Base-by-base conservation (phyloP, 2,888 invertebrate species). In the Orchestes rusci region DNA sequence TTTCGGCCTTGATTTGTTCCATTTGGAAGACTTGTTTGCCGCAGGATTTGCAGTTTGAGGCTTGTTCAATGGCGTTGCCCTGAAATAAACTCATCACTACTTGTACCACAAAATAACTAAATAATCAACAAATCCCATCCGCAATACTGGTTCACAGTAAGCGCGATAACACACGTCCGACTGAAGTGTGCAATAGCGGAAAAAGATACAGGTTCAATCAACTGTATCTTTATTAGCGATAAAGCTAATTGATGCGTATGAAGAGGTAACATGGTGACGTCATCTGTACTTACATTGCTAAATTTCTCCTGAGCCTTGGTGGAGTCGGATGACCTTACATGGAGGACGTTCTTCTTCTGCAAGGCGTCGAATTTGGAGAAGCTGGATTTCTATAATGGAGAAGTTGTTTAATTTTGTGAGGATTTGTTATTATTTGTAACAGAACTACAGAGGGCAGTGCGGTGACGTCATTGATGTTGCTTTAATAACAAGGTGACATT, bases 1-100 rank as follows among this genome's bases (percentile, higher is more conserved):
- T 82, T 71, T 93, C 95, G 1, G 93, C 91, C 70, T 93, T 93
- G 56, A 94, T 79, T 61, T 91, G 84, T 71, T 96, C 96, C 94
- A 96, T 94, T 68, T 91, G 93, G 70, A 90, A 96, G 40, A 95
- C 95, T 45, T 86, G 82, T 66, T 92, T 88, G 51, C 79, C 74
- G 69, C 95, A 96, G 55, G 83, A 79, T 60, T 82, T 83, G 67
- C 94, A 95, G 54, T 79, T 79, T 38, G 79, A 77, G 30, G 50
- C 50, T 60, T 75, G 77, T 51, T 73, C 72, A n/a, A 60, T 55
- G 49, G 66, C 68, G 1, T 68, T 56, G 0, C 75, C 75, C 64
- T 75, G 49, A 20, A 59, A 56, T 16, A 34, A 30, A 12, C n/a
- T 23, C 12, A 5, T 31, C 12, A 5, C 5, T 31, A 31, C 12